phyloP scores from a whole-genome alignment of 2,888 invertebrate genomes.

The Eupithecia insigniata region DNA sequence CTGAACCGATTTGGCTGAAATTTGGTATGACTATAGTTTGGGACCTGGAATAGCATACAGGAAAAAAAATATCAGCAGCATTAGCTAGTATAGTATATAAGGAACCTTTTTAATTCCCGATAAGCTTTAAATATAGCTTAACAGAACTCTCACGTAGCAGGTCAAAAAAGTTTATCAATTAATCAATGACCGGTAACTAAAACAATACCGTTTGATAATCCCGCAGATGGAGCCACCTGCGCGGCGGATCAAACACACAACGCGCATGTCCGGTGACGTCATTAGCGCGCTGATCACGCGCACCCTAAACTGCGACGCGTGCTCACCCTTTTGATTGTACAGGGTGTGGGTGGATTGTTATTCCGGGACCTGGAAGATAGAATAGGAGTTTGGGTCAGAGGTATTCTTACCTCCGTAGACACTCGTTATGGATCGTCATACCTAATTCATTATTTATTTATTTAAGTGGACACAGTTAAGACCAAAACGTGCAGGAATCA shows the following conservation, averaged over 20 bases:
- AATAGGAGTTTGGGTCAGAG: neutral
- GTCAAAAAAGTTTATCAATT: slow-evolving; percentile 11
- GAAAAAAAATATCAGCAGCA: no score
- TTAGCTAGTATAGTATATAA: no score
- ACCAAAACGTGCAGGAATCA: no score
- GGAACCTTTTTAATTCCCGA: neutral
- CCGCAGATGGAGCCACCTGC: slow-evolving; percentile 41
- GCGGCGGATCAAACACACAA: slow-evolving; percentile 51
- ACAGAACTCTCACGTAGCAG: slow-evolving; percentile 7
- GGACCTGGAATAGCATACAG: no score
- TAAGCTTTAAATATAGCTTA: neutral
- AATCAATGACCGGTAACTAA: slow-evolving; percentile 8
- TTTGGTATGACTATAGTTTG: no score
- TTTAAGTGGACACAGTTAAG: no score
- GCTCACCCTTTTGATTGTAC: slow-evolving; percentile 64
- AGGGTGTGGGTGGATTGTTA: slow-evolving; percentile 51
- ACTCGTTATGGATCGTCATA: no score
- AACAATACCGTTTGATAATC: slow-evolving; percentile 33
- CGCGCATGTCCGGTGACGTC: slow-evolving; percentile 52
- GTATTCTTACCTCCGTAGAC: no score
- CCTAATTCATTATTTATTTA: no score
- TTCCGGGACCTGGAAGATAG: neutral
- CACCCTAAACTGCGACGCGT: slow-evolving; percentile 79
- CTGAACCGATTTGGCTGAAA: no score
- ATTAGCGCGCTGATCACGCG: slow-evolving; percentile 80